Evolutionary conservation across 2,888 invertebrate genomes (phyloP).

Genomic region (Watsonalla binaria): DNA sequence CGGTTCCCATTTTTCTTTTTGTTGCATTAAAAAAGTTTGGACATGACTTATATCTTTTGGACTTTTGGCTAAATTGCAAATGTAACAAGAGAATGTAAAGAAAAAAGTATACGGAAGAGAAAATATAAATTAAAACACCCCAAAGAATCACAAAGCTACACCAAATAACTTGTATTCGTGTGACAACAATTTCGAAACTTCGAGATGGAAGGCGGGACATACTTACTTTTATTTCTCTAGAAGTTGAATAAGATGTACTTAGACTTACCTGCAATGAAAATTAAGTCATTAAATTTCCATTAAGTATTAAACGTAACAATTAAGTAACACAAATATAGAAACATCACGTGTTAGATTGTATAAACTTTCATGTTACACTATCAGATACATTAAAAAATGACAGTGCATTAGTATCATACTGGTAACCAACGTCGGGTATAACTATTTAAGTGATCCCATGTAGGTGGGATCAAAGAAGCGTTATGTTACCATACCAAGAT

Average conservation of each 20-base stretch:
- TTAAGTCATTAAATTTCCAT: constrained; percentile 34
- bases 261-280: constrained; percentile 57
- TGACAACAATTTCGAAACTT: neutral
- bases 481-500: constrained; percentile 65
- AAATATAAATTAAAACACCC: constrained; percentile 9
- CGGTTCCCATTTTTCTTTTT: constrained; percentile 37
- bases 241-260: constrained; percentile 15
- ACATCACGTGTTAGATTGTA: constrained; percentile 21
- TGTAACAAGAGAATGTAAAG: constrained; percentile 12
- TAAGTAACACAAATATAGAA: constrained; percentile 27
- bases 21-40: constrained; percentile 55
- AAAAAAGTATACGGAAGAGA: constrained; percentile 16
- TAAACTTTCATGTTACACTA: constrained; percentile 45
- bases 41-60: constrained; percentile 65
- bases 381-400: constrained; percentile 71
- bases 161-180: neutral
- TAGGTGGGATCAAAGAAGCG: constrained; percentile 73
- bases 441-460: constrained; percentile 53
- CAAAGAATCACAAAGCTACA: neutral
- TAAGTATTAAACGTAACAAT: constrained; percentile 27
- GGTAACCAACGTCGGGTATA: constrained; percentile 43
- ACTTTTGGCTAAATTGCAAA: constrained; percentile 40
- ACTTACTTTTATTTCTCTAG: neutral
- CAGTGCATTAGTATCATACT: constrained; percentile 70
- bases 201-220: neutral